Percentiles rank a stretch among this genome's conserved stretches.
Evolutionary conservation across 1,140 invertebrate species (phyloP).

Genomic region (Rhagoletis zephyria): DNA sequence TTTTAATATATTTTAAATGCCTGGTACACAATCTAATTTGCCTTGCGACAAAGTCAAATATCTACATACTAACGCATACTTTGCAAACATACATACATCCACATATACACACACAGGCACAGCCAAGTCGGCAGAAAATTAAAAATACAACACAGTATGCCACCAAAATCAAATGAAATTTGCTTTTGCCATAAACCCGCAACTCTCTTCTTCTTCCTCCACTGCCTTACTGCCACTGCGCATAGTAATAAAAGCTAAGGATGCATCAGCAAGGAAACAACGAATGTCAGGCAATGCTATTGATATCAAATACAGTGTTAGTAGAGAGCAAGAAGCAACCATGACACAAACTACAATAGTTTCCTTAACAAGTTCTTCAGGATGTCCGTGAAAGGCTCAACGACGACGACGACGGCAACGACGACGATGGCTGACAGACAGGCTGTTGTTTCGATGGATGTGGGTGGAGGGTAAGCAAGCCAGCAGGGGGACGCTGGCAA

Average conservation of each 20-base stretch:
- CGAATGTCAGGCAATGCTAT: not conserved
- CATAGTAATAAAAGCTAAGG: not conserved
- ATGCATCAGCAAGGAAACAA: not conserved
- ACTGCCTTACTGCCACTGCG: not conserved
- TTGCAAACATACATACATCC: not conserved
- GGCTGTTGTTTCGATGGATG: too few relatives aligned
- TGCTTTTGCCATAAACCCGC: not conserved
- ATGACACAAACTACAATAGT: constrained; percentile 14
- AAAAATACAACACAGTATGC: not conserved
- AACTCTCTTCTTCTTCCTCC: too few relatives aligned
- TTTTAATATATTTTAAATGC: not conserved
- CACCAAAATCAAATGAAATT: not conserved
- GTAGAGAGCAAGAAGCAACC: too few relatives aligned
- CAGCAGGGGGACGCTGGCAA: too few relatives aligned
- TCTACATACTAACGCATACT: too few relatives aligned
- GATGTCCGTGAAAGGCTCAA: not conserved
- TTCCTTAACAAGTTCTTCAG: not conserved
- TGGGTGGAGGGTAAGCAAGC: not conserved
- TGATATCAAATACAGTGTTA: not conserved
- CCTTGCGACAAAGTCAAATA: not conserved
- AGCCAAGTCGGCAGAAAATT: too few relatives aligned
- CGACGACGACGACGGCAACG: not conserved
- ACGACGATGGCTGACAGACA: not conserved
- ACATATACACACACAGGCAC: not conserved
- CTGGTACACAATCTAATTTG: constrained; percentile 1